Evolutionary conservation across 1,140 invertebrate genomes (phyloP), one percentile per base, ranked within the genome.

Genomic region (Chironomus striatipennis): DNA sequence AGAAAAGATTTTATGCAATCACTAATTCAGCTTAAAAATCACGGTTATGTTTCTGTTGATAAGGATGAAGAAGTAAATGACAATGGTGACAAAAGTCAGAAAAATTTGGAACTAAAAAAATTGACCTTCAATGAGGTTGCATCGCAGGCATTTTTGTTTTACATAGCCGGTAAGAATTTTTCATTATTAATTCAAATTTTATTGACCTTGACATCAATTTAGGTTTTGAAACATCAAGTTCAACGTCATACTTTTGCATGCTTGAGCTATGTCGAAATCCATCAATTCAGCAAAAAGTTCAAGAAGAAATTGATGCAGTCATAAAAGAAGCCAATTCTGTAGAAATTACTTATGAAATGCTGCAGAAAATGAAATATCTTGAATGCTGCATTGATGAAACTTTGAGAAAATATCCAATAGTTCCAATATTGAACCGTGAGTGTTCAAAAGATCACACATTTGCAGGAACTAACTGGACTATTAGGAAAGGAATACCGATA

Each of bases 331-430:
- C 78, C 73, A 74, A 80, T 74, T 79, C 76, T 7, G 75, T 77
- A 75, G 47, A 57, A 0, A 73, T 82, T 2, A 77, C 78, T 7
- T 81, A 81, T 73, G 78, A 79, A 15, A 74, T 65, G 10, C 43
- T 81, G n/a, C 75, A 77, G 17, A 76, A 80, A 9, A 81, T 84
- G 79, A 78, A 76, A 57, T 83, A 82, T 67, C 75, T 67, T 82
- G n/a, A n/a, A n/a, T n/a, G n/a, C n/a, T n/a, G n/a, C n/a, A n/a
- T n/a, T n/a, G n/a, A n/a, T n/a, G n/a, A 47, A 9, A 47, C 43
- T 4, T 47, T 47, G 15, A 47, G 80, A 42, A 81, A 86, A 57
- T 85, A 89, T 79, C 87, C 88, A 4, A 77, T 81, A 0, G n/a
- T 81, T 4, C 77, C 79, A 2, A 75, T 78, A 67, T 7, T 83